phyloP scores from a whole-genome alignment of 2,888 invertebrate genomes.

The Drosophila antonietae region DNA sequence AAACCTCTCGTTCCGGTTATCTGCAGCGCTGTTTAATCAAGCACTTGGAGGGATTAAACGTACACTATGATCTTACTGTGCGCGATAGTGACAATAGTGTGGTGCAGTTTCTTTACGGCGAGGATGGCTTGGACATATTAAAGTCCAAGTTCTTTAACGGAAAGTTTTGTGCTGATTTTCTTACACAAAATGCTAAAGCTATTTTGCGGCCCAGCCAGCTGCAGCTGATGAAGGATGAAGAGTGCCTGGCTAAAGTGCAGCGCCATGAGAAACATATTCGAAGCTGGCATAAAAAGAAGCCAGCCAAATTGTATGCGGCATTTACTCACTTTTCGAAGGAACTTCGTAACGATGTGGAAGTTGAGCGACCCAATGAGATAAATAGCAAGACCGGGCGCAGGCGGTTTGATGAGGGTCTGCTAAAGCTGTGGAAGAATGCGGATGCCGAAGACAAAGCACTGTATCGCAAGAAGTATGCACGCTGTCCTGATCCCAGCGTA shows the following conservation, averaged over 20 bases:
- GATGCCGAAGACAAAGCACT: constrained; percentile 86
- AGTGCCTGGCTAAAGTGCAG: constrained; percentile 85
- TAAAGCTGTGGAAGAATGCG: constrained; percentile 88
- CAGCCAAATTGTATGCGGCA: constrained; percentile 85
- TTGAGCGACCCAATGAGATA: constrained; percentile 85
- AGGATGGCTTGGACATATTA: constrained; percentile 95
- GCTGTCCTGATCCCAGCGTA: constrained; percentile 91
- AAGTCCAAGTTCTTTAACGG: constrained; percentile 92
- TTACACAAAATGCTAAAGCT: constrained; percentile 91
- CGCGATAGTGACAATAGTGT: constrained; percentile 97
- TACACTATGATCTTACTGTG: constrained; percentile 97
- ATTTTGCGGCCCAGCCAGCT: constrained; percentile 87
- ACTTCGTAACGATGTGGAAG: constrained; percentile 85
- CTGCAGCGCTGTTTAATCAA: constrained; percentile 98
- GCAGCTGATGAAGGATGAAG: constrained; percentile 86
- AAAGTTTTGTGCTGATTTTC: constrained; percentile 89
- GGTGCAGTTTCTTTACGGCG: constrained; percentile 96
- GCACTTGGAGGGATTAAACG: constrained; percentile 97
- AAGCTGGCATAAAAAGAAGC: constrained; percentile 87
- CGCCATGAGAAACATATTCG: constrained; percentile 87
- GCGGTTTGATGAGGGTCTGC: constrained; percentile 87
- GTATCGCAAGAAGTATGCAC: constrained; percentile 84
- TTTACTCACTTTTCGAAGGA: constrained; percentile 88
- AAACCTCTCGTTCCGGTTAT: constrained; percentile 99
- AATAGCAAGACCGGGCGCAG: constrained; percentile 87